Evolutionary conservation across 2,113 vertebrate genomes (phyloP).

Genomic region (Lipophrys pholis): DNA sequence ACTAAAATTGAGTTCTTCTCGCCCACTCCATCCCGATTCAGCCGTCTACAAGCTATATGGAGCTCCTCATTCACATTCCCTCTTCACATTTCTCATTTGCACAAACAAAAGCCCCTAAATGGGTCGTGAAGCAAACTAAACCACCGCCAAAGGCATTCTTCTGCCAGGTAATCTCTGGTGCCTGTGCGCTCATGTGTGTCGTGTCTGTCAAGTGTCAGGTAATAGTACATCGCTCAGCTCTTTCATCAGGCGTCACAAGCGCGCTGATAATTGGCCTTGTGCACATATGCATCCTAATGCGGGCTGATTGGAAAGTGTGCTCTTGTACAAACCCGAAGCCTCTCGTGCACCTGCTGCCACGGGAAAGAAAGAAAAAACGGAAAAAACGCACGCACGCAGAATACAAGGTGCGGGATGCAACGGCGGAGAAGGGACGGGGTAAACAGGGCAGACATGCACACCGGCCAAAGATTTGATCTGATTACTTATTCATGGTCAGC

Average conservation of each 20-base stretch:
- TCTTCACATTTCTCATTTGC: slow-evolving; percentile 39
- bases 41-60: slow-evolving; percentile 33
- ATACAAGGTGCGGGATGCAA: not conserved
- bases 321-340: slow-evolving; percentile 49
- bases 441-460: not conserved
- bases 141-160: slow-evolving; percentile 22
- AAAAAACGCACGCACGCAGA: too few species aligned
- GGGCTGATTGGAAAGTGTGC: slow-evolving; percentile 40
- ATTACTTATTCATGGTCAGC: too few species aligned
- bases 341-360: slow-evolving; percentile 53
- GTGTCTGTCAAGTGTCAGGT: slow-evolving; percentile 36
- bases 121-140: slow-evolving; percentile 50
- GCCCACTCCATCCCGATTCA: slow-evolving; percentile 3
- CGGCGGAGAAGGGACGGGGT: not conserved
- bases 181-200: slow-evolving; percentile 6
- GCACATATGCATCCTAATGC: not conserved
- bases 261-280: slow-evolving; percentile 30
- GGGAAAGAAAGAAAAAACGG: too few species aligned
- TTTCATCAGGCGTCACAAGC: slow-evolving; percentile 29
- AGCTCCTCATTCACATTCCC: slow-evolving; percentile 47
- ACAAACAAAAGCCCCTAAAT: slow-evolving; percentile 58
- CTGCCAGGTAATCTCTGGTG: slow-evolving; percentile 41
- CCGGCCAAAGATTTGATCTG: too few species aligned
- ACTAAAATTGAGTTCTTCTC: slow-evolving; percentile 13
- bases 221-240: slow-evolving; percentile 38